Evolutionary conservation across 2,113 vertebrate species (phyloP).

Genomic region (Hippocampus zosterae): DNA sequence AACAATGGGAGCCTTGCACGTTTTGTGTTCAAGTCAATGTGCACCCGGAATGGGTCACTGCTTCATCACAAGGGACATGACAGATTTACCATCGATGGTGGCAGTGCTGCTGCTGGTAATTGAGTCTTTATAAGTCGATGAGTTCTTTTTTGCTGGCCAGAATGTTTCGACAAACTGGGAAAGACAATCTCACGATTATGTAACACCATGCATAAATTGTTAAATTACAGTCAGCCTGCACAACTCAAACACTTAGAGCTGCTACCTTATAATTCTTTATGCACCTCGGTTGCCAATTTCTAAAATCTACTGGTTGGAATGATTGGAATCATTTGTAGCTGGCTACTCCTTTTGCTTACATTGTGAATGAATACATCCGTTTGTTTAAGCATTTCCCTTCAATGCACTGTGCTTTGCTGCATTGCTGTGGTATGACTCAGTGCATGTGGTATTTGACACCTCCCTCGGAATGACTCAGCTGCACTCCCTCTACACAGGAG

Average conservation of each 20-base stretch:
- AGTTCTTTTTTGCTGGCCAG: slow-evolving; percentile 4
- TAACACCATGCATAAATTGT: neutral
- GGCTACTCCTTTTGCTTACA: neutral
- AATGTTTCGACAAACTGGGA: slow-evolving; percentile 7
- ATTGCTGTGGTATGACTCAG: slow-evolving; percentile 61
- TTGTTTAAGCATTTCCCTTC: neutral
- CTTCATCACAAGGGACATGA: slow-evolving; percentile 23
- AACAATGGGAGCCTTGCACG: neutral
- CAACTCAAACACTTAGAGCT: neutral
- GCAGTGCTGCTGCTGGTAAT: slow-evolving; percentile 10
- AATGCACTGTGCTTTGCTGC: slow-evolving; percentile 34
- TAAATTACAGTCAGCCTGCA: neutral
- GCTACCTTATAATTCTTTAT: neutral
- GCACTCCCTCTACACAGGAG: slow-evolving; percentile 31
- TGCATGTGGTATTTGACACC: slow-evolving; percentile 33
- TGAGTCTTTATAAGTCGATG: slow-evolving; percentile 22
- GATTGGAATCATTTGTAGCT: neutral
- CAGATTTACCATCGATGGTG: slow-evolving; percentile 37
- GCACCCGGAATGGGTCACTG: neutral
- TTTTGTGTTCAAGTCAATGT: neutral
- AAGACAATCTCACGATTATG: neutral
- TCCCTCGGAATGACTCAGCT: slow-evolving; percentile 55
- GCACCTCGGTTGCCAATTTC: neutral
- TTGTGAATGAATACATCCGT: neutral
- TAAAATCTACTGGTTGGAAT: neutral